Evolutionary conservation across 2,797 vertebrate species (phyloP), one percentile per base, ranked within the genome.

Genomic region (Melanotaenia parkinsoni): DNA sequence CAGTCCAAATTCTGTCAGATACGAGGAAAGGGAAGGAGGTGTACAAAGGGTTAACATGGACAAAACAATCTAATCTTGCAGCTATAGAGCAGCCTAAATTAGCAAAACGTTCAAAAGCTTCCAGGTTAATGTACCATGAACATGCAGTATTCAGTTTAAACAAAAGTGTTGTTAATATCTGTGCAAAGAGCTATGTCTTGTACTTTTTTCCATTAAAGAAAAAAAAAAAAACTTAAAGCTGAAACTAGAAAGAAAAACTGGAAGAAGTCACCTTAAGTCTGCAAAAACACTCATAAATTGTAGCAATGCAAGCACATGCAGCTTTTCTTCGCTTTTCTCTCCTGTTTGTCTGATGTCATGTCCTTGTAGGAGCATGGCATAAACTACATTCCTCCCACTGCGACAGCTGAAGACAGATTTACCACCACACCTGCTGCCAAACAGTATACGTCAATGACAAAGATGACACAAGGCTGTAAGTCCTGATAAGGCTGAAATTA

Each of bases 1-100:
- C 80, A 77, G 76, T 91, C 92, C 90, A 90, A 67, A 74, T 82
- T 94, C 94, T 94, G 91, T 88, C 86, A 89, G 82, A 92, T 74
- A 82, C 20, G 75, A 67, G 74, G 67, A 84, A 78, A 84, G 74
- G 83, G 74, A 81, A 76, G 79, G 64, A 83, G 53, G 83, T 75
- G 78, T 67, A 72, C 66, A 80, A 81, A 81, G 63, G 38, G 71
- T 84, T 87, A 90, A 81, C 74, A 61, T 6, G 30, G 63, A 66
- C 16, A 45, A 75, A 35, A 77, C 26, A 40, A 26, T 60, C 28
- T 40, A 28, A 60, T 58, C 62, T 51, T 30, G 13, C 38, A 68
- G 11, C 26, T 54, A 37, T 22, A 38, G 37, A 54, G 2, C 10
- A 33, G 16, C 14, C 53, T 40, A 37, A 33, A 62, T 0, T 2